A percentile compares a stretch with the other conserved stretches of the same genome.
Conservation (phyloP, 2,888 invertebrate species). For the Meganola albula region DNA sequence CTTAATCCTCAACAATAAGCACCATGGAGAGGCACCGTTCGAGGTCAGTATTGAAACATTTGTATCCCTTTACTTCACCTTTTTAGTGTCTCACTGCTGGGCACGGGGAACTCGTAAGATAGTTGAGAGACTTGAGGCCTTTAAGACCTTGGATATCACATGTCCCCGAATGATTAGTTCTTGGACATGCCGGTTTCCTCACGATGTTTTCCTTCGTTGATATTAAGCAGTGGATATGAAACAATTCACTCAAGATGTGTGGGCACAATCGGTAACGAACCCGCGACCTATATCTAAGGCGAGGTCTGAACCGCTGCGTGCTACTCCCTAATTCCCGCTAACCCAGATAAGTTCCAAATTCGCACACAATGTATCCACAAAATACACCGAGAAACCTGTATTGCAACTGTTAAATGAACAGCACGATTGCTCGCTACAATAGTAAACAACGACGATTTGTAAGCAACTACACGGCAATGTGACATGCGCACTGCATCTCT, state of each 20-base stretch:
- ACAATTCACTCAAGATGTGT: not conserved
- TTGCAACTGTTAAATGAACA: constrained; percentile 24
- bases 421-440: constrained; percentile 22
- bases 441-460: constrained; percentile 30
- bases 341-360: not conserved
- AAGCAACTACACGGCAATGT: constrained; percentile 23
- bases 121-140: not conserved
- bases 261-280: no score
- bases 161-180: not conserved
- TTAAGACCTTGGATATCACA: not conserved
- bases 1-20: constrained; percentile 93
- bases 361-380: not conserved
- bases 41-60: no score
- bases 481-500: constrained; percentile 9
- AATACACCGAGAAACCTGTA: no score
- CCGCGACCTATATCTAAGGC: no score
- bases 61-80: not conserved
- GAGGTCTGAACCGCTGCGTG: no score
- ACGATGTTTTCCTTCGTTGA: not conserved
- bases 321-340: not conserved
- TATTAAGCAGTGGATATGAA: not conserved
- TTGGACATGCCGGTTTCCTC: not conserved
- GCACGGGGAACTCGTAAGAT: not conserved
- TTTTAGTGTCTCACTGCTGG: not conserved
- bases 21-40: constrained; percentile 96